phyloP scores from a whole-genome alignment of 2,888 invertebrate genomes.

The Limnephilus rhombicus region DNA sequence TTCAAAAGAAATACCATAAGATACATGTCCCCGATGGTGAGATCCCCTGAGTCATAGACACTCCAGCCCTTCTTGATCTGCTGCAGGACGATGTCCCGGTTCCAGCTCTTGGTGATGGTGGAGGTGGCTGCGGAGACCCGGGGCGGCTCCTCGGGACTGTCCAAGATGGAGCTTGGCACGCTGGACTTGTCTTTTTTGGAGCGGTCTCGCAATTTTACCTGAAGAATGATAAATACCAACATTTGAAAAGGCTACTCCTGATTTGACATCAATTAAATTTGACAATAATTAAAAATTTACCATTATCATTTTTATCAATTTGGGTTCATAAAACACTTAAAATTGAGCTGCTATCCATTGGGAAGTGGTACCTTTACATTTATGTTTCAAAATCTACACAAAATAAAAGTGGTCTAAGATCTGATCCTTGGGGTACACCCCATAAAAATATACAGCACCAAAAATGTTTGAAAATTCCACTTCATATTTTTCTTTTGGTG shows the following conservation, averaged over 20 bases:
- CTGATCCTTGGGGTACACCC: neutral
- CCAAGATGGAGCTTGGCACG: constrained; percentile 36
- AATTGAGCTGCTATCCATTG: neutral
- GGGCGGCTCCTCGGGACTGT: constrained; percentile 56
- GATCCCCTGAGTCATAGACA: constrained; percentile 83
- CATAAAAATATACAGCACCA: neutral
- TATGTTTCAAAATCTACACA: neutral
- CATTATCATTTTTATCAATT: too few relatives aligned
- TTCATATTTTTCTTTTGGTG: neutral
- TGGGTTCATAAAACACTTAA: neutral
- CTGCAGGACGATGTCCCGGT: constrained; percentile 71
- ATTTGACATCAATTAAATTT: too few relatives aligned
- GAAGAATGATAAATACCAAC: neutral
- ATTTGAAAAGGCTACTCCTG: neutral
- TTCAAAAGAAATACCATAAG: constrained; percentile 81
- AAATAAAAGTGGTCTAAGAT: neutral
- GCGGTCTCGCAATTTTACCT: constrained; percentile 65
- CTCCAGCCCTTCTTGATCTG: constrained; percentile 88
- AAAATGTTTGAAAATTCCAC: neutral
- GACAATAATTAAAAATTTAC: too few relatives aligned
- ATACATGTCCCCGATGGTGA: constrained; percentile 94
- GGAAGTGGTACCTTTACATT: neutral
- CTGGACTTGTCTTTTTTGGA: constrained; percentile 45
- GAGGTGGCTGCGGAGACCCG: neutral
- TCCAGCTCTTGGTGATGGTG: constrained; percentile 60